These are phyloP conservation scores for Silvanus unidentatus DNA, from an alignment of 2,888 invertebrate species.

Conservation along the genomic window DNA sequence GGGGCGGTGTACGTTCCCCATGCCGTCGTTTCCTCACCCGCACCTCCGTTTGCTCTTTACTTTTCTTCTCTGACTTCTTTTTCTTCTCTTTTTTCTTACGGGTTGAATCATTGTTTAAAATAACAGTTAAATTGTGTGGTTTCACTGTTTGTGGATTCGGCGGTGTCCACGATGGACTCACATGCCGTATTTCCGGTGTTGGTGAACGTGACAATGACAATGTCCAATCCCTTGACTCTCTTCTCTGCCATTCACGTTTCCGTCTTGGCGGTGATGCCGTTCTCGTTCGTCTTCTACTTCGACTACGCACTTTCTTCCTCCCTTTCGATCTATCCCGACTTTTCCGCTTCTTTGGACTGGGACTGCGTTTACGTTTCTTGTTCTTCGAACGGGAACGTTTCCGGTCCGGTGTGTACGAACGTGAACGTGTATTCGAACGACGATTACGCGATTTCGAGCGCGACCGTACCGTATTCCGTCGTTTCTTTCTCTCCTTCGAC, in stretches of 20 bases:
- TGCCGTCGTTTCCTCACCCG: slow-evolving; percentile 33
- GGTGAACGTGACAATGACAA: slow-evolving; percentile 58
- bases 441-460: slow-evolving; percentile 20
- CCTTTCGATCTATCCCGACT: slow-evolving; percentile 41
- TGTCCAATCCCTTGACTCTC: slow-evolving; percentile 43
- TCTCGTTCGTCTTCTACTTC: slow-evolving; percentile 34
- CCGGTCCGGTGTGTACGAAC: slow-evolving; percentile 23
- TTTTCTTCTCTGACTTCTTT: slow-evolving; percentile 45
- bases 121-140: slow-evolving; percentile 55
- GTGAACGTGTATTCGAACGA: slow-evolving; percentile 31
- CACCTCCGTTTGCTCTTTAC: slow-evolving; percentile 24
- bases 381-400: slow-evolving; percentile 24
- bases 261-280: slow-evolving; percentile 35
- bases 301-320: slow-evolving; percentile 40
- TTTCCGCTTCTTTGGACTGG: slow-evolving; percentile 37
- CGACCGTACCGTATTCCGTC: slow-evolving; percentile 31
- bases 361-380: slow-evolving; percentile 36
- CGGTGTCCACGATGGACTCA: slow-evolving; percentile 58
- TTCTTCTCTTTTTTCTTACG: slow-evolving; percentile 49
- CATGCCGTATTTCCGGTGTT: slow-evolving; percentile 41
- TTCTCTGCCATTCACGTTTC: slow-evolving; percentile 34
- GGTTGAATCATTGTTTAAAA: slow-evolving; percentile 53
- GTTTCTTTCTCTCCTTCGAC: slow-evolving; percentile 6
- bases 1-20: slow-evolving; percentile 51
- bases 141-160: slow-evolving; percentile 44